phyloP scores from a whole-genome alignment of 1,140 invertebrate genomes.

The Pogonomyrmex barbatus region DNA sequence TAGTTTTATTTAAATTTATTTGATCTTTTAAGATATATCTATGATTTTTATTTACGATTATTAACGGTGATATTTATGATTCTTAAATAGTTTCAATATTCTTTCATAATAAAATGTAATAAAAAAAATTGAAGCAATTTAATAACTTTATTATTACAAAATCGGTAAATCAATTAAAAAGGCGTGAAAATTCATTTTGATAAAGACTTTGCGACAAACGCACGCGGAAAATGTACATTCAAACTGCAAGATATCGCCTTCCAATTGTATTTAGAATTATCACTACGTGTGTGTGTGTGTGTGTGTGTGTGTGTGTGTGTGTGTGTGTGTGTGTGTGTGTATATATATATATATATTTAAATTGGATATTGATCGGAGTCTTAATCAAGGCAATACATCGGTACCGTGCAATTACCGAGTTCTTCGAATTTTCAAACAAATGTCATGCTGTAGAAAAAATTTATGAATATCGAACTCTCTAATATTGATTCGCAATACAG shows the following conservation, averaged over 20 bases:
- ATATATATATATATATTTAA: constrained; percentile 40
- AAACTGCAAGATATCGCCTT: constrained; percentile 18
- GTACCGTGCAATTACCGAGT: neutral
- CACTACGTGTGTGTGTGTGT: neutral
- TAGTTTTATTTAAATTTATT: neutral
- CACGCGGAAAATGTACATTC: neutral
- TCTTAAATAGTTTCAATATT: constrained; percentile 2
- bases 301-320: too few relatives aligned
- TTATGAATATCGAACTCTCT: neutral
- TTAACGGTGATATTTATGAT: neutral
- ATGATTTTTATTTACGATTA: neutral
- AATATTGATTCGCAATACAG: neutral
- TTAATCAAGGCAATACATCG: constrained; percentile 24
- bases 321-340: too few relatives aligned
- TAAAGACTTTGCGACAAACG: constrained; percentile 23
- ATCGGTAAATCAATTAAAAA: constrained; percentile 18
- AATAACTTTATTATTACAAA: constrained; percentile 26
- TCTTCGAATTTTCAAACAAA: constrained; percentile 6
- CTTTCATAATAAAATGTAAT: neutral
- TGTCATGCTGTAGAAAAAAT: neutral
- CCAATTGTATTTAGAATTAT: constrained; percentile 21
- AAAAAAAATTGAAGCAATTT: neutral
- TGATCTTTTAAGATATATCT: neutral
- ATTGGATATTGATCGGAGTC: constrained; percentile 24
- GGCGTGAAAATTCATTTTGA: constrained; percentile 15